Evolutionary conservation across 2,797 vertebrate species (phyloP), one percentile per base, ranked within the genome.

Genomic region (Spondyliosoma cantharus): DNA sequence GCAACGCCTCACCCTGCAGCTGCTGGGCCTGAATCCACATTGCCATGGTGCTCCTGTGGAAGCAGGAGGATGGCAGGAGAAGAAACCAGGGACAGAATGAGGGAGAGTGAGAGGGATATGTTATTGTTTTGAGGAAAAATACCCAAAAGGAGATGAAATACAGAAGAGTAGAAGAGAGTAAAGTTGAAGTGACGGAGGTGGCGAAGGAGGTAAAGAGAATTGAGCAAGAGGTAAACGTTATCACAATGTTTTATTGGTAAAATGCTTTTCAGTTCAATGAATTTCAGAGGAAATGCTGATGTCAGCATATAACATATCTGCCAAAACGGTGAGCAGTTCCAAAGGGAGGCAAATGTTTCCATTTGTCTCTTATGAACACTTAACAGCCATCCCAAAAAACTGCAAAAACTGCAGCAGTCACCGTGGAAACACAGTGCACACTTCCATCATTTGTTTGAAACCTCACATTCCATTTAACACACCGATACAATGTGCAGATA

Each of bases 11-110:
- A 0, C 97, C 97, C 87, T 97, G 97, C 59, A 98, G 95, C 92
- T 98, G 97, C 92, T 98, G 97, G 22, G 97, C 97, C 91, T 98
- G 97, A 83, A 97, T 98, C 97, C 97, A 98, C 94, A 97, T 95
- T 0, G 97, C 96, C 97, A 98, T 98, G 80, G 74, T 85, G 70
- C 82, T 75, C 58, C 85, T 88, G 52, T 54, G n/a, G 60, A 63
- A 15, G 52, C 22, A 53, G 37, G 5, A 43, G 16, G 29, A 48
- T 0, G 7, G 8, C 13, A 25, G 45, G 19, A 22, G 14, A 32
- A 45, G 48, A 64, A 25, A 37, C 14, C 63, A 56, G n/a, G 24
- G 16, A 43, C 7, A 54, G 14, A 19, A 46, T 3, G 8, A 52
- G n/a, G 6, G 32, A 42, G 14, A 24, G 1, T 3, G 20, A 20